Evolutionary conservation across 2,113 vertebrate genomes (phyloP), one percentile per base, ranked within the genome.

Genomic region (Brachyhypopomus occidentalis): DNA sequence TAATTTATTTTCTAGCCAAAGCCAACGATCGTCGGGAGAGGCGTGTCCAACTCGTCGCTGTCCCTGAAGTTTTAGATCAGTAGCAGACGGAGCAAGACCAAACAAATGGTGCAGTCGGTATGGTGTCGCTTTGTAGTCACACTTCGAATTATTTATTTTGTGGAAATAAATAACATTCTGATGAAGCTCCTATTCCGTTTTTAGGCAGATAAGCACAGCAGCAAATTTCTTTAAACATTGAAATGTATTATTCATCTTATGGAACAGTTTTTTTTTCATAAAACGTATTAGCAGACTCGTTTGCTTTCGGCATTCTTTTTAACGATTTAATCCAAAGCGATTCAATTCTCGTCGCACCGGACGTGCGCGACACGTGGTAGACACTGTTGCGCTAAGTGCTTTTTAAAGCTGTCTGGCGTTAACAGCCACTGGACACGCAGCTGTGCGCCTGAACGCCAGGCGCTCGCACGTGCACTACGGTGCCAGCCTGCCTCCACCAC

Each of bases 41-140:
- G 76, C 76, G 84, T 67, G 75, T 78, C 78, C 70, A 64, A 81
- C 58, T 71, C 9, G 45, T 14, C 45, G 73, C 71, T 84, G 82
- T 80, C 60, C 83, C 81, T 85, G 81, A 41, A 74, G 76, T 60
- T 69, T 14, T 17, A 58, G 81, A 72, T 87, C 81, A 80, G 77
- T 77, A 64, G 80, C 77, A 78, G 70, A 70, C 67, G 56, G 55
- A 75, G 56, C 74, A 77, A 70, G 62, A 52, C 45, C 45, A 80
- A 60, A 59, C 74, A 25, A 77, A 52, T 22, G 59, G 52, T 83
- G 59, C 55, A 78, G 78, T 59, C 34, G 58, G 59, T 64, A 74
- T 4, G 19, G 34, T 56, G 67, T 20, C 38, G 17, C 11, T 27
- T 5, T 38, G 64, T 36, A 36, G 2, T 36, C 48, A 38, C 52